Evolutionary conservation across 2,113 vertebrate species (phyloP).

Genomic region (Hystrix brachyura): DNA sequence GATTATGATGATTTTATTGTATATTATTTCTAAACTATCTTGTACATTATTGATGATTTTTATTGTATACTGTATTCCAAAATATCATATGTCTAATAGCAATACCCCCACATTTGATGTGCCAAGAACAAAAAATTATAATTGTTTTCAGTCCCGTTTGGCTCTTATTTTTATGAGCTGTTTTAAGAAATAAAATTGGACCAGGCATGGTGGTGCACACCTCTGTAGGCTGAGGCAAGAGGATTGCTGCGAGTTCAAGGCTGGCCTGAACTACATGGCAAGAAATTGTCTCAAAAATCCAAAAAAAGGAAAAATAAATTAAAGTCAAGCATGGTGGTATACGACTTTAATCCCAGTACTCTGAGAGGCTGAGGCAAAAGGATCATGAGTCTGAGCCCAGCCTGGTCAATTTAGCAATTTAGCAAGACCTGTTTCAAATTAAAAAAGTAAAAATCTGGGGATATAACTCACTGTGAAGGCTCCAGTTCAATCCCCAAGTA

Average conservation of each 20-base stretch:
- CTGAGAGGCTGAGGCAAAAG: no score
- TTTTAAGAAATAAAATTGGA: conserved; percentile 9
- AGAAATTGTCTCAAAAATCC: no score
- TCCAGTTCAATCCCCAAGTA: not conserved
- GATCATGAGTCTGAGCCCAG: not conserved
- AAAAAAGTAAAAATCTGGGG: not conserved
- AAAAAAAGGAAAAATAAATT: no score
- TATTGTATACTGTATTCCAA: conserved; percentile 6
- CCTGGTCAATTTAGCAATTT: not conserved
- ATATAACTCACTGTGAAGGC: not conserved
- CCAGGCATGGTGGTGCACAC: not conserved
- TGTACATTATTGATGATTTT: not conserved
- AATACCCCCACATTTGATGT: not conserved
- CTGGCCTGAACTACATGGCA: no score
- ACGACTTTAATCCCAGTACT: no score
- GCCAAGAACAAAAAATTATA: not conserved
- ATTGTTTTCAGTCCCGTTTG: not conserved
- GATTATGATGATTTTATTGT: not conserved
- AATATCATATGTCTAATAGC: not conserved
- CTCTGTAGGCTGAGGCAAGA: no score
- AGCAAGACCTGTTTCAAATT: not conserved
- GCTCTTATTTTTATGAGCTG: conserved; percentile 2
- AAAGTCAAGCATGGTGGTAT: no score
- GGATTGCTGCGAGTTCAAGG: not conserved
- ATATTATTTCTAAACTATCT: not conserved